Base-by-base conservation (phyloP, 2,113 vertebrate genomes). In the Bombycilla garrulus region DNA sequence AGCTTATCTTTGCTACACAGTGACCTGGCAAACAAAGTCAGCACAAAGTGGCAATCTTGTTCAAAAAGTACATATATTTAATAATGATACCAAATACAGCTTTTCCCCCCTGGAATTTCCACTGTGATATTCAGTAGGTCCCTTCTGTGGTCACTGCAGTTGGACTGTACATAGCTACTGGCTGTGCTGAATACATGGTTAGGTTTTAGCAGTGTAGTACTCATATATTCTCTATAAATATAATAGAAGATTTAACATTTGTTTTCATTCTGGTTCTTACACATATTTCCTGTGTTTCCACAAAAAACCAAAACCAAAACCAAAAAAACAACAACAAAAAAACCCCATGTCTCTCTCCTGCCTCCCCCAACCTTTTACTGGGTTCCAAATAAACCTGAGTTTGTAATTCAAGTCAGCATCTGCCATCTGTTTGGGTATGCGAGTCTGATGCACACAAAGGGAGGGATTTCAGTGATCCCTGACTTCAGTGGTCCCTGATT, bases 1-100 rank as follows among this genome's bases (percentile, higher is more conserved):
- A 81, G 45, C 21, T 56, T 16, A 33, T 48, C 50, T 65, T 77
- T 73, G 40, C 71, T 86, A n/a, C 7, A 7, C 4, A 50, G 66
- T 21, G 35, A 47, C 71, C 67, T 67, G 94, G 94, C 80, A 96
- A 93, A 96, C 77, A 97, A 96, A 97, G 61, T 90, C 92, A 97
- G 74, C 91, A 98, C 96, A 92, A 96, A 85, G 74, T 79, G 86
- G 72, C 50, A 94, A 92, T 71, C 90, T 96, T 95, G 64, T 97
- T 97, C 93, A 72, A 96, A 98, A 98, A 97, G 97, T 93, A 97
- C 96, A 91, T 87, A 36, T 83, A 96, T 93, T 96, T 95, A 92
- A 92, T 96, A 92, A 71, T 50, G 62, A 94, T 95, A 93, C 95
- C 97, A 97, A 97, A 94, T 88, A 97, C 91, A 92, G 15, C 62